Evolutionary conservation across 1,140 invertebrate genomes (phyloP), one percentile per base, ranked within the genome.

Genomic region (Microplitis demolitor): DNA sequence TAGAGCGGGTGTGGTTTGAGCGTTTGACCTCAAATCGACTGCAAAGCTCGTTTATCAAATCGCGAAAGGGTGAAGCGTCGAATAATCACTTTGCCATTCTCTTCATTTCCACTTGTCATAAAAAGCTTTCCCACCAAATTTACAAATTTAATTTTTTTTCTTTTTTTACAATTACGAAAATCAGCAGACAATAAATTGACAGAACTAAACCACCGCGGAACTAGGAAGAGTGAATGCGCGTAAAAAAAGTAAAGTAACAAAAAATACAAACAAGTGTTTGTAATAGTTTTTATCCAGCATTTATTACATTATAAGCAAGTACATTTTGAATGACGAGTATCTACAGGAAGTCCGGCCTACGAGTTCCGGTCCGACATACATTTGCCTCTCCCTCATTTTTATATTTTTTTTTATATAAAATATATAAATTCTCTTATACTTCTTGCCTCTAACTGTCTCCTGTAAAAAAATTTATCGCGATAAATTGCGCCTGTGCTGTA

Each of bases 291-390:
- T 2, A 24, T 24, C 0, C 24, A 13, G 51, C 9, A 16, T 11
- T 24, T 62, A 60, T 63, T 54, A 56, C 16, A 33, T 14, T 35
- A 24, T n/a, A 31, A 5, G 31, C 16, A 54, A 63, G 61, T 63
- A 51, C 16, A 24, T 74, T 76, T 69, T 77, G 77, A 83, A 84
- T 83, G 77, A 77, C 74, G 79, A 74, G 76, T 80, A 87, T 87
- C 85, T 84, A 80, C 80, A 81, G 85, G 85, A 86, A 87, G 85
- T 86, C 84, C 85, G 84, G 83, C 85, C 85, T 85, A 87, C 85
- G 81, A 84, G 85, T 86, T 87, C 85, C 85, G 83, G 85, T 77
- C 77, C 69, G 73, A 75, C 77, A 73, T 71, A 77, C 73, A 62
- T 73, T 83, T 74, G 78, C 80, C 77, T 81, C 75, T 77, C 72